Evolutionary conservation across 2,888 invertebrate genomes (phyloP), one percentile per base, ranked within the genome.

Genomic region (Leptogaster cylindrica): DNA sequence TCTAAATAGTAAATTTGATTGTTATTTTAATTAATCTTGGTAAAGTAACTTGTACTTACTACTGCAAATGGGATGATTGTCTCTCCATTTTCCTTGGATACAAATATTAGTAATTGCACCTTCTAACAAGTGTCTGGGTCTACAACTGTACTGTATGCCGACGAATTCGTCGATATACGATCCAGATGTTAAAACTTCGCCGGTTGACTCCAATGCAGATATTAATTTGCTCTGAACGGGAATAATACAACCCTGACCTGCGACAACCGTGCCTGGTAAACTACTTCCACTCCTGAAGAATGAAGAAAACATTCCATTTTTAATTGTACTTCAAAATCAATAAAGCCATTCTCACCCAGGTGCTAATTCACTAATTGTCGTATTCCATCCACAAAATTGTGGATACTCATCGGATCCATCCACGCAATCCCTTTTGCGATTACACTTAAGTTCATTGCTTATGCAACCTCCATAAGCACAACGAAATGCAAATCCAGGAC

Each of bases 401-500:
- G 16, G 3, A 3, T 70, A 58, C 68, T 77, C 77, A 71, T 77
- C 77, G 0, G 76, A 76, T 12, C 73, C 74, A 71, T 77, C 77
- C 1, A 50, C 23, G 28, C 77, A 77, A 55, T 76, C 73, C 2
- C 18, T 51, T 2, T 51, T 14, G 4, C 71, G 70, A 70, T 77
- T 71, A 44, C 76, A 76, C 28, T 68, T 72, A 3, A 70, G 70
- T 2, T 44, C 39, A 0, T 68, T 71, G 2, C 51, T 52, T 16
- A 77, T 68, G 10, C 77, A 77, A 5, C 73, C 76, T 6, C 77
- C 77, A 65, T 76, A 76, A 5, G 73, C 74, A 48, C 77, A 77
- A 1, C 73, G 74, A 68, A 76, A 76, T n/a, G 74, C 73, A 68
- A 70, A 75, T 1, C 61, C 10, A 2, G 75, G 75, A 65, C 77